Percentiles rank a stretch among this genome's conserved stretches.
These are phyloP conservation scores for Chlorocebus sabaeus DNA, from an alignment of 2,113 vertebrate species.

Conservation along the genomic window DNA sequence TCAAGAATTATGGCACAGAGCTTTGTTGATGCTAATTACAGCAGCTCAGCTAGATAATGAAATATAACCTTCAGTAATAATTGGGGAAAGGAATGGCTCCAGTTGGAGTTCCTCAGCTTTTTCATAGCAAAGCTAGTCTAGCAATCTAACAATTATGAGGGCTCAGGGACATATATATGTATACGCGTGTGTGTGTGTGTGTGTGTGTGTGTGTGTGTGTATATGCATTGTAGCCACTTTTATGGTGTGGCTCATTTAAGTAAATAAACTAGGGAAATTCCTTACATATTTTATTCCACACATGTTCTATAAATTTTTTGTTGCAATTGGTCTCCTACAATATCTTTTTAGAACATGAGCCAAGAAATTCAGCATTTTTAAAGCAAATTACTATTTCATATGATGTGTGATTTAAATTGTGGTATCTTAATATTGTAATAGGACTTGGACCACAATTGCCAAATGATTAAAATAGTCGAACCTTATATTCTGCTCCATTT, in stretches of 20 bases:
- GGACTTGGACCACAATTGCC: not conserved
- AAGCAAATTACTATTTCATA: constrained; percentile 38
- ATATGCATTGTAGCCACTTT: constrained; percentile 62
- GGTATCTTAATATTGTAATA: not conserved
- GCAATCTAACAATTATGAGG: constrained; percentile 47
- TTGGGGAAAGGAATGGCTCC: not conserved
- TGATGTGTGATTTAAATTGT: constrained; percentile 25
- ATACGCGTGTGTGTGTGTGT: too few relatives aligned
- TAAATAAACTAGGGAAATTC: constrained; percentile 76
- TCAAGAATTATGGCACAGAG: not conserved
- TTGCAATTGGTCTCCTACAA: constrained; percentile 40
- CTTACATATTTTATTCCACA: constrained; percentile 69
- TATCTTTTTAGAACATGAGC: constrained; percentile 36
- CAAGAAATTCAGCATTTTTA: constrained; percentile 48
- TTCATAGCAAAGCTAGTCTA: constrained; percentile 2
- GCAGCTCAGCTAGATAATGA: constrained; percentile 26
- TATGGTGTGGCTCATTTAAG: constrained; percentile 75
- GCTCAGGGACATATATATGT: constrained; percentile 45
- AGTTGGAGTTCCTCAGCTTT: constrained; percentile 38
- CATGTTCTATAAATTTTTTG: constrained; percentile 75
- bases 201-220: not conserved
- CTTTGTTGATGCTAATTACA: constrained; percentile 11
- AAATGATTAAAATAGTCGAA: constrained; percentile 34
- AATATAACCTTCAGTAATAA: constrained; percentile 5
- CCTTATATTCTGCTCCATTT: constrained; percentile 45